phyloP scores from a whole-genome alignment of 2,888 invertebrate genomes.

The Thecocarcelia acutangulata region DNA sequence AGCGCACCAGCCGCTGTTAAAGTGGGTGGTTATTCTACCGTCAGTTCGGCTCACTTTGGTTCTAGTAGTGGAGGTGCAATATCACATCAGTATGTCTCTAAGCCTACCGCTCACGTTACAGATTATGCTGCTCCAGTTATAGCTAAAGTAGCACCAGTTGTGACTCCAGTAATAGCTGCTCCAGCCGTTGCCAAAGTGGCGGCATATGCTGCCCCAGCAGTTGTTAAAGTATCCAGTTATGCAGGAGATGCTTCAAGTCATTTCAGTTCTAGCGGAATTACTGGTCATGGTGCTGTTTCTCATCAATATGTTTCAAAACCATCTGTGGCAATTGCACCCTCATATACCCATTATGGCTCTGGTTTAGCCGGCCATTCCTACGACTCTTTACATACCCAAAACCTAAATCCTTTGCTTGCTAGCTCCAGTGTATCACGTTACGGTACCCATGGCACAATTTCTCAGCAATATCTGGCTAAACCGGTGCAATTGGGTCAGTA shows the following conservation, averaged over 20 bases:
- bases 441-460: constrained; percentile 62
- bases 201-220: constrained; percentile 64
- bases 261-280: constrained; percentile 44
- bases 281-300: constrained; percentile 47
- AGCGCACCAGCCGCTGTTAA: constrained; percentile 71
- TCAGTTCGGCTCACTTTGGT: constrained; percentile 9
- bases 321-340: constrained; percentile 43
- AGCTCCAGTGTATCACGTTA: constrained; percentile 59
- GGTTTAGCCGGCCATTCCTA: constrained; percentile 68
- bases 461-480: constrained; percentile 65
- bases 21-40: constrained; percentile 51
- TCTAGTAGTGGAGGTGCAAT: constrained; percentile 43
- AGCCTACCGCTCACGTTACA: constrained; percentile 43
- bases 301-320: constrained; percentile 73
- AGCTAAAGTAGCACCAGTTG: constrained; percentile 51
- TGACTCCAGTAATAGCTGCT: constrained; percentile 15
- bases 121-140: constrained; percentile 63
- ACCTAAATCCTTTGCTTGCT: constrained; percentile 56
- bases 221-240: constrained; percentile 55
- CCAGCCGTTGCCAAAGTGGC: constrained; percentile 63
- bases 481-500: constrained; percentile 78
- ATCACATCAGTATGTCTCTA: constrained; percentile 62
- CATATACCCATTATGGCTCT: constrained; percentile 79
- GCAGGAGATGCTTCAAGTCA: constrained; percentile 54
- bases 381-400: constrained; percentile 63